These are phyloP conservation scores for Melanotaenia duboulayi DNA, from an alignment of 2,113 vertebrate genomes.

Conservation along the genomic window DNA sequence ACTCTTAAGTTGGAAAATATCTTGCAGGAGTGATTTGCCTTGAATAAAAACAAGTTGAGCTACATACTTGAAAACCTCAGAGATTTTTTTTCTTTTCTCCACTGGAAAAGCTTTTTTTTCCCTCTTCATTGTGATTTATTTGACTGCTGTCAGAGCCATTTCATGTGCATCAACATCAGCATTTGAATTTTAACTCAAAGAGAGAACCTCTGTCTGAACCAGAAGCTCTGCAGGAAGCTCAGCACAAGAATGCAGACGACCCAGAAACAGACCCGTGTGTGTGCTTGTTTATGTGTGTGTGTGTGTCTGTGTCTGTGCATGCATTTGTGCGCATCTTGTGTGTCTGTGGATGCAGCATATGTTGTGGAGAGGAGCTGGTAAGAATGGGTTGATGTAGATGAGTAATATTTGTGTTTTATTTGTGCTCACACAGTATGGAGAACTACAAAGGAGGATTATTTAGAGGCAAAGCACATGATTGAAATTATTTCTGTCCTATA, in stretches of 20 bases:
- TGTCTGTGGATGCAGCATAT: constrained; percentile 1
- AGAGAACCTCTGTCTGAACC: constrained; percentile 68
- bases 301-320: neutral
- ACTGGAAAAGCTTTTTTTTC: constrained; percentile 26
- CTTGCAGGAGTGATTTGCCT: constrained; percentile 36
- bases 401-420: neutral
- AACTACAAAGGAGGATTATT: constrained; percentile 7
- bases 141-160: constrained; percentile 59
- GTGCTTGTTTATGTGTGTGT: constrained; percentile 12
- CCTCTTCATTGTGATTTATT: constrained; percentile 55
- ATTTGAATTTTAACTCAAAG: constrained; percentile 62
- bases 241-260: constrained; percentile 50
- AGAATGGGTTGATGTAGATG: constrained; percentile 41
- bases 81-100: constrained; percentile 30
- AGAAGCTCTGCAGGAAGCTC: constrained; percentile 63
- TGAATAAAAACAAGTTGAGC: constrained; percentile 50
- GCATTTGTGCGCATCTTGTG: neutral
- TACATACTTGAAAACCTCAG: constrained; percentile 30
- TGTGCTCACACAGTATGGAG: constrained; percentile 24
- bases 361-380: constrained; percentile 3
- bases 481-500: neutral
- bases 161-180: constrained; percentile 65
- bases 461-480: neutral
- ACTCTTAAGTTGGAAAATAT: constrained; percentile 16
- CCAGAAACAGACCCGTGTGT: constrained; percentile 57